A percentile compares a stretch with the other conserved stretches of the same genome.
These are phyloP conservation scores for Staurois parvus DNA, from an alignment of 2,797 vertebrate genomes.

Conservation along the genomic window DNA sequence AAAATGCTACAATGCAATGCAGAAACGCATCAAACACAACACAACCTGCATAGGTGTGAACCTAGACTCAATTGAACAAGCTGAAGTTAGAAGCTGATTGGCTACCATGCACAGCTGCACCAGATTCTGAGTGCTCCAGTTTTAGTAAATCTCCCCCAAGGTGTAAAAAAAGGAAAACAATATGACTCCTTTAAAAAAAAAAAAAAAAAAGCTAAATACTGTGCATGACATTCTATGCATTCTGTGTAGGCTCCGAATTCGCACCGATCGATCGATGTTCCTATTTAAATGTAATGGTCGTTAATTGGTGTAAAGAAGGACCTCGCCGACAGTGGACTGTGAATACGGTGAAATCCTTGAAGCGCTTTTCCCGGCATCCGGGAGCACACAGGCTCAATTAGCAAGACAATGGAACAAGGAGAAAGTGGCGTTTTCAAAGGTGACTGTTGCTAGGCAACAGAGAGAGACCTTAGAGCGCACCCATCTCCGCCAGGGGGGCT, in stretches of 20 bases:
- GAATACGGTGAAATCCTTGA: constrained; percentile 9
- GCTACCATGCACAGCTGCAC: too few relatives aligned
- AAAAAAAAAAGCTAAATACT: too few relatives aligned
- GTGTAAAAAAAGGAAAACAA: too few relatives aligned
- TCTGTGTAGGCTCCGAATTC: neutral
- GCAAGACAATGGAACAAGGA: constrained; percentile 58
- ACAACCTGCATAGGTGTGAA: too few relatives aligned
- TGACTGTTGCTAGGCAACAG: constrained; percentile 72
- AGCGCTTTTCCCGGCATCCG: neutral
- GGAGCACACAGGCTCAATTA: constrained; percentile 40
- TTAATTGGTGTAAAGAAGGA: neutral
- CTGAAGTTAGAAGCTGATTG: too few relatives aligned
- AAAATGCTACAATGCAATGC: too few relatives aligned
- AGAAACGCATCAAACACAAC: too few relatives aligned
- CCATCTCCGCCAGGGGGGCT: neutral
- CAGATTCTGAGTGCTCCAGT: too few relatives aligned
- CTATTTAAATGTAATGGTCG: neutral
- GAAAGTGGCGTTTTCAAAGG: constrained; percentile 64
- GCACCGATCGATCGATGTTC: neutral
- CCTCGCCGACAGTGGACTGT: neutral
- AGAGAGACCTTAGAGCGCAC: constrained; percentile 55
- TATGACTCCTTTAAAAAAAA: too few relatives aligned
- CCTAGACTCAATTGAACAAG: too few relatives aligned
- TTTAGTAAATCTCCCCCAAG: too few relatives aligned
- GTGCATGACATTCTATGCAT: too few relatives aligned